Base-by-base conservation (phyloP, 92 coral and sea anemone genomes). In the Meandrina meandrites region DNA sequence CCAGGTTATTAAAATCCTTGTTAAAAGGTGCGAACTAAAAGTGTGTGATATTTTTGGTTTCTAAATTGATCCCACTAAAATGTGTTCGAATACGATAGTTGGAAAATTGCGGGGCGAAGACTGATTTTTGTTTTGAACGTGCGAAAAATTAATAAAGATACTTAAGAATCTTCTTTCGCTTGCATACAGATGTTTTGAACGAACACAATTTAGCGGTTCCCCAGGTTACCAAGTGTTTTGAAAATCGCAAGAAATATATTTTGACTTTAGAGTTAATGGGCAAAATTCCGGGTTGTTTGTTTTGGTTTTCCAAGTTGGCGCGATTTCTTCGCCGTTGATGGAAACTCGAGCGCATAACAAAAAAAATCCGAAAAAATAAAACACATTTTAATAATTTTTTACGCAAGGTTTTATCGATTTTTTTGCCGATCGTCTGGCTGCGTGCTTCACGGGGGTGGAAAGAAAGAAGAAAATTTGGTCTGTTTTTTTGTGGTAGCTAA, bases 181-280 rank as follows among this genome's bases (percentile, higher is more conserved):
- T 22, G 48, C 30, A 28, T 27, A 66, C 71, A 66, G 32, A 66
- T 66, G 71, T 66, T 66, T 19, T 73, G 28, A 3, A 15, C n/a
- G 51, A 37, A 73, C 78, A 18, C 14, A 5, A 73, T 24, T 73
- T 10, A 36, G 78, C 12, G 27, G 75, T 84, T 84, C 34, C 81
- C 81, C 58, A 24, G 88, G 81, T 84, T 56, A 75, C 88, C 48
- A 75, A 12, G 18, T 75, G 81, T 84, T 84, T 75, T 75, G 62
- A 76, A 62, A 84, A 84, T 74, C 53, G 31, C 27, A 68, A 51
- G 86, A 35, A 84, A 34, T 54, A 31, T 51, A 84, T 84, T 83
- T 68, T 83, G 79, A 51, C 86, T 83, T 83, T 83, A 54, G n/a
- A 9, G 47, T 31, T 50, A 82, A 83, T 51, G 69, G 22, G 35